Evolutionary conservation across 2,113 vertebrate species (phyloP), one percentile per base, ranked within the genome.

Genomic region (Epinephelus lanceolatus): DNA sequence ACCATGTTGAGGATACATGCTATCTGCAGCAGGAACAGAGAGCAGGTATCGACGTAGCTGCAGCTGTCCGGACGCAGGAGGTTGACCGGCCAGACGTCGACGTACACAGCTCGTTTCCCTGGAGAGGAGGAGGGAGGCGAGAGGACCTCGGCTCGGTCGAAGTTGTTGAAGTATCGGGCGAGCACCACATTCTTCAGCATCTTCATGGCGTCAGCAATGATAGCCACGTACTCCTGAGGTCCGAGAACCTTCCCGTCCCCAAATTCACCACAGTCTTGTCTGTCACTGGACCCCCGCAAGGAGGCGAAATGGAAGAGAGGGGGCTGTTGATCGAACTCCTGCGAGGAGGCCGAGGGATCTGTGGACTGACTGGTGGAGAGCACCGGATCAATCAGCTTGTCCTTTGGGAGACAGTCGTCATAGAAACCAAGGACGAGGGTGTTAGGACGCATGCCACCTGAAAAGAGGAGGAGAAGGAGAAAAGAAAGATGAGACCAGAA

Each of bases 391-490:
- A 95, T 91, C 6, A 97, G 93, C 47, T 81, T 87, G 3, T 98
- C 96, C 81, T 95, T 92, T 0, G 97, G 96, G 0, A 75, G 56
- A 0, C 90, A 76, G 0, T 96, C 85, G 0, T 97, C 97, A 0
- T 97, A 98, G 91, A 98, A 98, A 63, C 97, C 97, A 27, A 98
- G 90, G 23, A 97, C 95, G 19, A 98, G 90, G 11, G 97, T 98
- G 93, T 98, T 98, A 19, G 97, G 97, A 71, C 96, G 96, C 97
- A 98, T 98, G 47, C 97, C 97, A 0, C 97, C 97, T 98, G 81
- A 4, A 88, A 19, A 72, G 8, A 74, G 19, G 17, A 3, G 3
- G 49, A 12, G 5, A 23, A 76, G 2, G 40, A 71, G 23, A 51
- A 66, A 5, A 2, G 3, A 77, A 53, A 49, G 13, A 15, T 45